Conservation (phyloP, 2,888 invertebrate genomes). For the Mylabris sibirica region DNA sequence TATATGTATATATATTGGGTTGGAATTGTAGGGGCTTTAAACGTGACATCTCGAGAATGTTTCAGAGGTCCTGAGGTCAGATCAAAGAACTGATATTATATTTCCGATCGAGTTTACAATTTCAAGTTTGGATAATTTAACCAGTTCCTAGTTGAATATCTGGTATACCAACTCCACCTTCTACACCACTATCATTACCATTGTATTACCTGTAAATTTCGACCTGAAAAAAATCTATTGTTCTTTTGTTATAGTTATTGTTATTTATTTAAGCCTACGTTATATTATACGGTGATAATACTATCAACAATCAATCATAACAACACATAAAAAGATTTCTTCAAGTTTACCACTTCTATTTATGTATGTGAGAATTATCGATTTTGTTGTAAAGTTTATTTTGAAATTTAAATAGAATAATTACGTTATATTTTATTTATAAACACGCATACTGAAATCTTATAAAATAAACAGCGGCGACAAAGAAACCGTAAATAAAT, state of each 20-base stretch:
- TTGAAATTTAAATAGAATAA: neutral
- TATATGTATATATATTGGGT: neutral
- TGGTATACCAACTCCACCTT: too few species aligned
- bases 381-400: neutral
- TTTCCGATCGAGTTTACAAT: conserved; percentile 18
- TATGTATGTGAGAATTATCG: neutral
- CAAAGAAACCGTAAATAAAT: neutral
- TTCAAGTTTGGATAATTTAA: conserved; percentile 6
- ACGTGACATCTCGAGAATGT: conserved; percentile 5
- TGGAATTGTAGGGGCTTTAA: neutral
- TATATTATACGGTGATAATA: neutral
- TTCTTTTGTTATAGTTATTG: neutral
- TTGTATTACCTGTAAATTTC: neutral
- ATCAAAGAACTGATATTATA: conserved; percentile 21
- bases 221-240: neutral
- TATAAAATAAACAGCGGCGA: neutral
- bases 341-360: neutral
- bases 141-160: neutral
- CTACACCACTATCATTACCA: neutral
- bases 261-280: neutral
- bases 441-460: neutral
- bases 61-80: conserved; percentile 21
- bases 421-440: neutral
- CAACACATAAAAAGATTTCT: neutral
- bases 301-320: conserved; percentile 7